These are phyloP conservation scores for Lucifuga dentata DNA, from an alignment of 2,113 vertebrate species.

Conservation along the genomic window DNA sequence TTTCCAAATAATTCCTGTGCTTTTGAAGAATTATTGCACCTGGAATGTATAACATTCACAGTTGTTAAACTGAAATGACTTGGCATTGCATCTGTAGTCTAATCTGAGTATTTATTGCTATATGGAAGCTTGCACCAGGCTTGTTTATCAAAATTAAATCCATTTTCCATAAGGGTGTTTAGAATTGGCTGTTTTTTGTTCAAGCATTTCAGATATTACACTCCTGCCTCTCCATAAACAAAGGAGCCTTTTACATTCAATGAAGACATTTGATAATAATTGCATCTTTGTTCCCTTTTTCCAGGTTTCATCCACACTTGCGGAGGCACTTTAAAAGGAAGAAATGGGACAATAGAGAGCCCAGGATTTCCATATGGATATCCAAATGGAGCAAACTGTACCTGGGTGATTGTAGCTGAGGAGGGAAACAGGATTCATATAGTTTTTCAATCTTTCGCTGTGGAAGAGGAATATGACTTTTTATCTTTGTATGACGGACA, in stretches of 20 bases:
- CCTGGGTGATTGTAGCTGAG: slow-evolving; percentile 97
- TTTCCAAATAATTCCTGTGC: slow-evolving; percentile 53
- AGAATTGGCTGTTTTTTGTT: background rate
- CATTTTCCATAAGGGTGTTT: slow-evolving; percentile 1
- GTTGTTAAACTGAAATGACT: slow-evolving; percentile 22
- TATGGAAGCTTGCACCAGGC: slow-evolving; percentile 3
- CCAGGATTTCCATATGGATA: slow-evolving; percentile 99
- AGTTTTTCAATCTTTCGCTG: slow-evolving; percentile 98
- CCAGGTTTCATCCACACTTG: slow-evolving; percentile 98
- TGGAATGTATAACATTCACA: slow-evolving; percentile 23
- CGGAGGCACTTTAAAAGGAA: slow-evolving; percentile 97
- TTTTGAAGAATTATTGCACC: slow-evolving; percentile 36
- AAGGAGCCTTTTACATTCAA: background rate
- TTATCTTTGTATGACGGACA: slow-evolving; percentile 98
- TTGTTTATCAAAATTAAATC: slow-evolving; percentile 3
- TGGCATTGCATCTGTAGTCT: slow-evolving; percentile 5
- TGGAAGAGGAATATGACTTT: slow-evolving; percentile 99
- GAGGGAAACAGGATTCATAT: slow-evolving; percentile 97
- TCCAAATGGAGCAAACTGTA: slow-evolving; percentile 99
- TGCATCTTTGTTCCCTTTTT: slow-evolving; percentile 46
- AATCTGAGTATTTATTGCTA: slow-evolving; percentile 32
- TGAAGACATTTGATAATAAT: slow-evolving; percentile 19
- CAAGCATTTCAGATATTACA: background rate
- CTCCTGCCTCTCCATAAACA: background rate
- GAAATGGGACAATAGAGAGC: slow-evolving; percentile 98